A percentile compares a stretch with the other conserved stretches of the same genome.
Conservation (phyloP, 1,140 invertebrate species). For the Drosophila novamexicana region DNA sequence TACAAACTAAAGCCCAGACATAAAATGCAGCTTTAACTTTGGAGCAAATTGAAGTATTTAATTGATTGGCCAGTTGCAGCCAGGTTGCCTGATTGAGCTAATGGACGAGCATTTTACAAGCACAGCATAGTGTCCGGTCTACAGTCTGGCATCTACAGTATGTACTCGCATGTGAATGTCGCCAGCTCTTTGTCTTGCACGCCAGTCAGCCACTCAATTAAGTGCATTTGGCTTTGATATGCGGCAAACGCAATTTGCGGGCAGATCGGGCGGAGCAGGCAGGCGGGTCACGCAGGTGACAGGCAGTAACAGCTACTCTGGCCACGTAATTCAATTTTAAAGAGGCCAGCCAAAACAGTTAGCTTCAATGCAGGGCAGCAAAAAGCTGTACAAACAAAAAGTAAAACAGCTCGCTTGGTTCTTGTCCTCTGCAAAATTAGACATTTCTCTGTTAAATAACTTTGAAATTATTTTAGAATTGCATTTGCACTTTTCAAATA, state of each 20-base stretch:
- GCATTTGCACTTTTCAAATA: too few relatives aligned
- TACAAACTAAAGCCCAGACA: background rate
- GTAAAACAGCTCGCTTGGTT: too few relatives aligned
- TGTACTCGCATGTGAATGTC: conserved; percentile 3
- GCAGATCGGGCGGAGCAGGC: background rate
- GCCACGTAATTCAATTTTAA: conserved; percentile 30
- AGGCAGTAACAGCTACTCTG: background rate
- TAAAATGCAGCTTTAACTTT: conserved; percentile 32
- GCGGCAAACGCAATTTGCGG: conserved; percentile 13
- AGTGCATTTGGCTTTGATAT: conserved; percentile 67
- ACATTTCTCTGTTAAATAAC: too few relatives aligned
- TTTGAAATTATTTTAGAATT: too few relatives aligned
- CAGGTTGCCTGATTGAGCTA: conserved; percentile 56
- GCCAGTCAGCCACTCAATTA: conserved; percentile 62
- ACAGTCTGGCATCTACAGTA: conserved; percentile 9
- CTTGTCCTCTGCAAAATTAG: too few relatives aligned
- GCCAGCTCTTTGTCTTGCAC: conserved; percentile 21
- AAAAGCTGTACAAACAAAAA: too few relatives aligned
- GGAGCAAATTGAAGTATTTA: conserved; percentile 47
- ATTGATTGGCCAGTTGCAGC: conserved; percentile 52
- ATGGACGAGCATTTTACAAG: conserved; percentile 53
- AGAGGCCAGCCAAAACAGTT: conserved; percentile 9
- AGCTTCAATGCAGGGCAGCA: background rate
- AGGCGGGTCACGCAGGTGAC: too few relatives aligned
- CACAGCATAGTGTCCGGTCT: conserved; percentile 16